Conservation (phyloP, 2,797 vertebrate genomes). For the Avahi laniger region DNA sequence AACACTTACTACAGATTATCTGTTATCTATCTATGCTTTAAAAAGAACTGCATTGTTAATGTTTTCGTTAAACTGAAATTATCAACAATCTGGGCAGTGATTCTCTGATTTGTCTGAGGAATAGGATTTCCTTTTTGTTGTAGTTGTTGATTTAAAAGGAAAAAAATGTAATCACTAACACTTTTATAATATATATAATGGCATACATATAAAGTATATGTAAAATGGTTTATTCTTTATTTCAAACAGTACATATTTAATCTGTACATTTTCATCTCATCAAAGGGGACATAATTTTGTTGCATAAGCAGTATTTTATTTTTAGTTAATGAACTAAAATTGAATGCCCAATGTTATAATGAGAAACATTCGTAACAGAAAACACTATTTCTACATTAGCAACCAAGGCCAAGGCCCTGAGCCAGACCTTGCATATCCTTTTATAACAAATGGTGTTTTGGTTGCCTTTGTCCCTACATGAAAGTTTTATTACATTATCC, state of each 20-base stretch:
- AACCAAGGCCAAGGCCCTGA: neutral
- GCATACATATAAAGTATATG: neutral
- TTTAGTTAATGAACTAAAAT: neutral
- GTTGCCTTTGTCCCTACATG: neutral
- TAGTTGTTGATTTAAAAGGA: neutral
- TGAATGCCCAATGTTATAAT: neutral
- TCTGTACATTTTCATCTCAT: neutral
- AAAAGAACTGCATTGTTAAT: neutral
- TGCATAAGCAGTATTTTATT: neutral
- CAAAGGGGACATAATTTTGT: neutral
- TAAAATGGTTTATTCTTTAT: neutral
- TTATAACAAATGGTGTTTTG: neutral
- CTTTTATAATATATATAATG: neutral
- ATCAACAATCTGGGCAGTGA: neutral
- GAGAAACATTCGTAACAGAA: neutral
- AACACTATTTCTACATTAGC: neutral
- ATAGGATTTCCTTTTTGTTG: neutral
- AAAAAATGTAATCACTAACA: neutral
- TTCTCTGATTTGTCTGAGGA: neutral
- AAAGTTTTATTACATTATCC: neutral
- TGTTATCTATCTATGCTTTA: neutral
- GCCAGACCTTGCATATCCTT: neutral
- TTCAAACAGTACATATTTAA: neutral
- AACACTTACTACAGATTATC: neutral
- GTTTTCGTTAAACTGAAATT: neutral